Evolutionary conservation across 2,888 invertebrate species (phyloP).

Genomic region (Leptopterna dolabrata): DNA sequence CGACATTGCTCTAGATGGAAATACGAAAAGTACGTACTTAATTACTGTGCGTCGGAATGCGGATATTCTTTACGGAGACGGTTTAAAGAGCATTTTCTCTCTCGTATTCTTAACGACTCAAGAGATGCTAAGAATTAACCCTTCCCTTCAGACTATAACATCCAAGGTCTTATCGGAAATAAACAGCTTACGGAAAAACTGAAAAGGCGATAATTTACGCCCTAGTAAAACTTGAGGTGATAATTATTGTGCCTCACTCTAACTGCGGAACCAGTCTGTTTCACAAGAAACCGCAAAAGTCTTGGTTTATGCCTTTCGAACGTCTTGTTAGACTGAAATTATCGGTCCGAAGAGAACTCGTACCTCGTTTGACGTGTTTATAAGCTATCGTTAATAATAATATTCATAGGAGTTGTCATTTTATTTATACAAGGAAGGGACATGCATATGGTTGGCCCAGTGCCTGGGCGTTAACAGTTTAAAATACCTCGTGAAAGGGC

Average conservation of each 20-base stretch:
- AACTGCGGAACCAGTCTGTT: slow-evolving; percentile 10
- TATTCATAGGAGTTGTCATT: slow-evolving; percentile 50
- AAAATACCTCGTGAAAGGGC: slow-evolving; percentile 19
- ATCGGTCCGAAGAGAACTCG: neutral
- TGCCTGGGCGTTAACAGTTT: slow-evolving; percentile 37
- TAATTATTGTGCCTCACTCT: neutral
- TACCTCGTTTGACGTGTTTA: slow-evolving; percentile 44
- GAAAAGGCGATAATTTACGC: slow-evolving; percentile 20
- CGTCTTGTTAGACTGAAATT: slow-evolving; percentile 34
- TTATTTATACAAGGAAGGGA: slow-evolving; percentile 43
- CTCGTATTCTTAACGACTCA: neutral
- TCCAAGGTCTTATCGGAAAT: neutral
- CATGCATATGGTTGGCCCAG: slow-evolving; percentile 43
- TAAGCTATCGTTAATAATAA: slow-evolving; percentile 47
- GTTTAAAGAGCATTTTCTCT: neutral
- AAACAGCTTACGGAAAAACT: neutral
- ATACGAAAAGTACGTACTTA: neutral
- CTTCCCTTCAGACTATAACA: neutral
- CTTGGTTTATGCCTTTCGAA: slow-evolving; percentile 8
- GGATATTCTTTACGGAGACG: neutral
- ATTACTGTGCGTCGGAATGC: neutral
- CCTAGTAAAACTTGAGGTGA: slow-evolving; percentile 12
- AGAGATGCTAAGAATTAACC: neutral
- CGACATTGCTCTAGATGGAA: too few relatives aligned
- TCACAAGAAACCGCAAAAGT: slow-evolving; percentile 4